Base-by-base conservation (phyloP, 2,797 vertebrate species). In the Crenichthys baileyi region DNA sequence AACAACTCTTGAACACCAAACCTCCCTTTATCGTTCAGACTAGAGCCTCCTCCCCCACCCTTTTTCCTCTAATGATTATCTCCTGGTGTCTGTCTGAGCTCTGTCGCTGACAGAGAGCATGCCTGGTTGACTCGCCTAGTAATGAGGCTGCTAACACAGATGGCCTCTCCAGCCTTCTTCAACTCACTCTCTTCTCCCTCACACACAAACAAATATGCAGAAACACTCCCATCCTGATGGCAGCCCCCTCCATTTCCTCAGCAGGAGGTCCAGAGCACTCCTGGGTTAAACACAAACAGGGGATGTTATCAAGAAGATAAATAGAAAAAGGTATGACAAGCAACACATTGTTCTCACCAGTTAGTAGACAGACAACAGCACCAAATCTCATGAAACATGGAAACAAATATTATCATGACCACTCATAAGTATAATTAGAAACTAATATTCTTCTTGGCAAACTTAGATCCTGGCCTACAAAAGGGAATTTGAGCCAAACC, bases 61-160 rank as follows among this genome's bases (percentile, higher is more conserved):
- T 80, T 36, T 89, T 76, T 75, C 75, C 87, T 80, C 79, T 71
- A 88, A 86, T 85, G 92, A 92, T 91, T 93, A 92, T 91, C 86
- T 91, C 85, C 86, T 53, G 84, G 84, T 91, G 91, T 90, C 84
- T 90, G 79, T 89, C 85, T 78, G 89, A 89, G 90, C 82, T 88
- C 84, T 44, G 82, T 82, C 51, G 48, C 86, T 91, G 92, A 93
- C 92, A 84, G 89, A 87, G 88, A 91, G 86, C 90, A 92, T 75
- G 91, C 80, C 90, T 90, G 90, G 87, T 90, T 93, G 92, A 94
- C 93, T 93, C 75, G 73, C 77, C 88, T 88, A 83, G 90, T 94
- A 94, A 94, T 94, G 93, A 94, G 92, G 88, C 89, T 91, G 87
- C 88, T 89, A 86, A 90, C 85, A 87, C 91, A 91, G 92, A 93